Conservation (phyloP, 2,113 vertebrate species). For the Sardina pilchardus region DNA sequence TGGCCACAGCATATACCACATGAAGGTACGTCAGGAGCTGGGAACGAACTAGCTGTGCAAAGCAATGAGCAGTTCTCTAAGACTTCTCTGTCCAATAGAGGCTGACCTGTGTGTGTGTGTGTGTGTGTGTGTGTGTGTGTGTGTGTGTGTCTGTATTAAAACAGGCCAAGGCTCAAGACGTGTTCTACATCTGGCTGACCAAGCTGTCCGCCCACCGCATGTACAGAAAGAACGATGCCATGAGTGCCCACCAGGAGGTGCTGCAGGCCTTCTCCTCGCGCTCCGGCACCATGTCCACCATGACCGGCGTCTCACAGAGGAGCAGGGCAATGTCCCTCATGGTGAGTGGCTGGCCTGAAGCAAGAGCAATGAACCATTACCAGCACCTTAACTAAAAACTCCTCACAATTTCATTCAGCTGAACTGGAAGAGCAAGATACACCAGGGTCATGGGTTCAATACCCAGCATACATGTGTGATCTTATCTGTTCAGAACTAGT, state of each 20-base stretch:
- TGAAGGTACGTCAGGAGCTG: conserved; percentile 74
- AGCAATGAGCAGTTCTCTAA: background rate
- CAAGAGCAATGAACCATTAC: conserved; percentile 31
- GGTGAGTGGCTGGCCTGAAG: conserved; percentile 48
- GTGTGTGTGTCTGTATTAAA: background rate
- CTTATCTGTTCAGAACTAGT: background rate
- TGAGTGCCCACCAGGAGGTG: conserved; percentile 67
- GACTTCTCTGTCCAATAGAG: background rate
- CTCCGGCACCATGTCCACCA: conserved; percentile 48
- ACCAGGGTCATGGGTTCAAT: background rate
- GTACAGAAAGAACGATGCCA: conserved; percentile 72
- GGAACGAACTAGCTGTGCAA: background rate
- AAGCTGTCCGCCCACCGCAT: conserved; percentile 84
- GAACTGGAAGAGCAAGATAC: background rate
- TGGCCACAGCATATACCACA: conserved; percentile 89
- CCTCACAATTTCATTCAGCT: background rate
- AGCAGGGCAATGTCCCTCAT: conserved; percentile 44
- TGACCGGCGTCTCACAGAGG: conserved; percentile 55
- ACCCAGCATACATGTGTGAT: background rate
- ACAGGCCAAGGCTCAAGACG: conserved; percentile 84
- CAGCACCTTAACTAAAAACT: too few species aligned
- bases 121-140: background rate
- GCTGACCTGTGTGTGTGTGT: background rate
- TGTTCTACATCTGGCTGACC: conserved; percentile 88
- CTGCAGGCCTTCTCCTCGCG: conserved; percentile 64